Evolutionary conservation across 2,888 invertebrate species (phyloP), one percentile per base, ranked within the genome.

Genomic region (Mythimna pallens): DNA sequence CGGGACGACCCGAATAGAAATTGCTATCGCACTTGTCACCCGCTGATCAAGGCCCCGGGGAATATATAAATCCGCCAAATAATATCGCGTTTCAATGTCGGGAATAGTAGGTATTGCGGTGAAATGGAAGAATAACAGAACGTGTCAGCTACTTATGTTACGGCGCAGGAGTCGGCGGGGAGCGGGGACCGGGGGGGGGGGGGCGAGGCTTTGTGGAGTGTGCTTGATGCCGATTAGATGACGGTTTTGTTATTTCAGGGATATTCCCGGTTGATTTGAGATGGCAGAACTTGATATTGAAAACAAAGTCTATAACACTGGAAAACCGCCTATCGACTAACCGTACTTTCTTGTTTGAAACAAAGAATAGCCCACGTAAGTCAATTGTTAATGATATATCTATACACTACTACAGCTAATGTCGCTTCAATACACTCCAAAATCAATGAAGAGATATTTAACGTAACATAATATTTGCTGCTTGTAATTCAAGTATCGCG

Each of bases 21-120:
- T 89, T 82, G 86, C 84, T 85, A 86, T 80, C 81, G 84, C 87
- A 86, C 83, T 89, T 85, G 88, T 86, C 86, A 84, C 82, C 81
- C 76, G 67, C 68, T 80, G 88, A 85, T 87, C 80, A 81, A 70
- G 75, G 69, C 81, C 81, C 54, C 66, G 52, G 81, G 83, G 83
- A 86, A 87, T 82, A 73, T 86, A 84, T 82, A 75, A 78, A 85
- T 83, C 87, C 74, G 50, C 55, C 76, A 76, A 81, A 86, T 84
- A 88, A 83, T 82, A 86, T 85, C 85, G 63, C 73, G 62, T 84
- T 84, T 78, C 83, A 68, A 74, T 81, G 86, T 86, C 70, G 59
- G 50, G 43, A 66, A 75, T 61, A 63, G 61, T 65, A 76, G 73
- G 72, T 75, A 73, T 58, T 66, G 76, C 68, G 55, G 69, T 57